Conservation (phyloP, 1,140 invertebrate genomes). For the Euura lappo region DNA sequence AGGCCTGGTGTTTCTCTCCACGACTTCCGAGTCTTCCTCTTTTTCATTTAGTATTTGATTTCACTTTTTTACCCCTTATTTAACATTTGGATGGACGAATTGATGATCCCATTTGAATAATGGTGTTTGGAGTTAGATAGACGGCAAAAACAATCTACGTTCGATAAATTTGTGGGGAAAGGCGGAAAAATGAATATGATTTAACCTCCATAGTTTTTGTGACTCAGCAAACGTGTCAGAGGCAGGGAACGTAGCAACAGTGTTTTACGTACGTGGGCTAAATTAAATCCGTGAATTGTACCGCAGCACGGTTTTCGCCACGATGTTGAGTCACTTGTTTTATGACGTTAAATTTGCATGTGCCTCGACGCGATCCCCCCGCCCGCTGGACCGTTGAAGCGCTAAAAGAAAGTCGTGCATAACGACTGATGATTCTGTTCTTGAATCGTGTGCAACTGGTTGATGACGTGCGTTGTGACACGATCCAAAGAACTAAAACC, state of each 20-base stretch:
- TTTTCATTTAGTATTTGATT: too few species aligned
- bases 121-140: too few species aligned
- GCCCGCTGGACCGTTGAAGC: not conserved
- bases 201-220: too few species aligned
- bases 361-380: not conserved
- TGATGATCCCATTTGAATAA: too few species aligned
- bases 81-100: too few species aligned
- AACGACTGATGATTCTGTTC: too few species aligned
- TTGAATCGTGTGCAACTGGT: not conserved
- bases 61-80: too few species aligned
- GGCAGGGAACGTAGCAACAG: too few species aligned
- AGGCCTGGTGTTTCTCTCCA: not conserved
- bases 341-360: not conserved
- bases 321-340: slow-evolving; percentile 5
- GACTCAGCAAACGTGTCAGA: too few species aligned
- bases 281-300: slow-evolving; percentile 3
- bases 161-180: too few species aligned
- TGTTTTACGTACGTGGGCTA: not conserved
- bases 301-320: not conserved
- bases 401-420: not conserved
- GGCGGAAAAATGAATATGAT: too few species aligned
- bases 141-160: too few species aligned
- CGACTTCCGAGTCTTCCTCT: not conserved
- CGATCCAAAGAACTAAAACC: not conserved
- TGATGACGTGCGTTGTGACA: not conserved